Evolutionary conservation across 2,113 vertebrate genomes (phyloP).

Genomic region (Ophthalmolycus amberensis): DNA sequence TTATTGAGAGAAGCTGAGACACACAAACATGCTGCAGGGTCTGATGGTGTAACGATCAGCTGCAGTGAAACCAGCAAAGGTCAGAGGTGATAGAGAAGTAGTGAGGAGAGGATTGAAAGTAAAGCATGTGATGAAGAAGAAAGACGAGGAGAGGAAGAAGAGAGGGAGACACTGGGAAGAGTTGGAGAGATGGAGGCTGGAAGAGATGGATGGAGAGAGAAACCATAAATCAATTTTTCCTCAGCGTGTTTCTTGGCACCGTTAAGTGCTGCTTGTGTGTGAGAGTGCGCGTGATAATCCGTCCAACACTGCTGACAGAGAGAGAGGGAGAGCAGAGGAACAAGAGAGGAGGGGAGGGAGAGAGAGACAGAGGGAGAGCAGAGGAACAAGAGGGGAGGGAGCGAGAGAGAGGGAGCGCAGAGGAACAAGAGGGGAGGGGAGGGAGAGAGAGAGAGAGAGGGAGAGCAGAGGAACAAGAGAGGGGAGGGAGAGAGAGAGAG

Average conservation of each 20-base stretch:
- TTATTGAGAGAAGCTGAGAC: constrained; percentile 4
- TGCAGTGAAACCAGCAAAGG: neutral
- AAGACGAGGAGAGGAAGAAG: neutral
- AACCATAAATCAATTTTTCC: constrained; percentile 29
- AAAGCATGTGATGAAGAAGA: neutral
- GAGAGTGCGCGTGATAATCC: constrained; percentile 23
- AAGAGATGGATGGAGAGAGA: neutral
- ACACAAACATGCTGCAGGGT: neutral
- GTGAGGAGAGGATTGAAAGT: neutral
- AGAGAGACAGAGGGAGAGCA: too few species aligned
- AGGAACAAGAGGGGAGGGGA: too few species aligned
- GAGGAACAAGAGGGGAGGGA: too few species aligned
- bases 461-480: too few species aligned
- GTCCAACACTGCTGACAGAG: constrained; percentile 37
- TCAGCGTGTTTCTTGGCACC: constrained; percentile 7
- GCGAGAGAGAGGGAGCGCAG: too few species aligned
- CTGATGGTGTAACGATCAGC: neutral
- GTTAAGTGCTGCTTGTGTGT: constrained; percentile 9
- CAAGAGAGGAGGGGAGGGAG: too few species aligned
- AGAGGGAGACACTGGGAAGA: too few species aligned
- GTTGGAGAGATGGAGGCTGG: neutral
- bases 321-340: neutral
- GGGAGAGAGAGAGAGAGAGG: too few species aligned
- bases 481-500: too few species aligned
- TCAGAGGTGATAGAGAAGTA: neutral